These are phyloP conservation scores for Speoplatyrhinus poulsoni DNA, from an alignment of 2,113 vertebrate species.

Conservation along the genomic window DNA sequence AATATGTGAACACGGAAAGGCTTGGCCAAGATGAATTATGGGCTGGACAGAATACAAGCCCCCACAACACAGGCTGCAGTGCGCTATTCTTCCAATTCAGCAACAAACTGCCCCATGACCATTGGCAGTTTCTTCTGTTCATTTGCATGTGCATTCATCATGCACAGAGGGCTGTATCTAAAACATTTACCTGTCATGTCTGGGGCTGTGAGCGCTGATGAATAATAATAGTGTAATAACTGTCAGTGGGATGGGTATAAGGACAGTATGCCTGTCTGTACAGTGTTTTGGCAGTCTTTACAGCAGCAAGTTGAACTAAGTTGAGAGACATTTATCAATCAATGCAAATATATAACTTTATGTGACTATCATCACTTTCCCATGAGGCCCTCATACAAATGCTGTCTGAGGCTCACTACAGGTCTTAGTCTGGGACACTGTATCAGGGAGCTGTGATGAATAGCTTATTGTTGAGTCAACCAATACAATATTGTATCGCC, in stretches of 20 bases:
- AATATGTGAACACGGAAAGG: constrained; percentile 51
- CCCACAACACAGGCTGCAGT: constrained; percentile 49
- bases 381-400: constrained; percentile 43
- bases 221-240: constrained; percentile 66
- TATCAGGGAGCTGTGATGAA: constrained; percentile 51
- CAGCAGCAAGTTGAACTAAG: constrained; percentile 53
- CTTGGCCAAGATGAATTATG: constrained; percentile 74
- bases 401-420: constrained; percentile 56
- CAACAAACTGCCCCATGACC: constrained; percentile 64
- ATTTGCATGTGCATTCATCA: constrained; percentile 76
- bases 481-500: constrained; percentile 47
- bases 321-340: constrained; percentile 71
- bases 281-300: constrained; percentile 64
- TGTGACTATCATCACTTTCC: constrained; percentile 66
- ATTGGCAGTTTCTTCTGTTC: constrained; percentile 72
- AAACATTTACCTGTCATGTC: constrained; percentile 49
- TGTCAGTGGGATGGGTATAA: constrained; percentile 57
- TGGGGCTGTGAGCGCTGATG: constrained; percentile 56
- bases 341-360: constrained; percentile 57
- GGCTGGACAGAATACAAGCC: constrained; percentile 63
- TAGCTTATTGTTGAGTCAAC: constrained; percentile 47
- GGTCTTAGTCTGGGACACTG: constrained; percentile 54
- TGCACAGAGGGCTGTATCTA: constrained; percentile 48
- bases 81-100: constrained; percentile 70
- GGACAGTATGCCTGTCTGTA: constrained; percentile 44